Evolutionary conservation across 2,888 invertebrate genomes (phyloP), one percentile per base, ranked within the genome.

Genomic region (Cybosia mesomella): DNA sequence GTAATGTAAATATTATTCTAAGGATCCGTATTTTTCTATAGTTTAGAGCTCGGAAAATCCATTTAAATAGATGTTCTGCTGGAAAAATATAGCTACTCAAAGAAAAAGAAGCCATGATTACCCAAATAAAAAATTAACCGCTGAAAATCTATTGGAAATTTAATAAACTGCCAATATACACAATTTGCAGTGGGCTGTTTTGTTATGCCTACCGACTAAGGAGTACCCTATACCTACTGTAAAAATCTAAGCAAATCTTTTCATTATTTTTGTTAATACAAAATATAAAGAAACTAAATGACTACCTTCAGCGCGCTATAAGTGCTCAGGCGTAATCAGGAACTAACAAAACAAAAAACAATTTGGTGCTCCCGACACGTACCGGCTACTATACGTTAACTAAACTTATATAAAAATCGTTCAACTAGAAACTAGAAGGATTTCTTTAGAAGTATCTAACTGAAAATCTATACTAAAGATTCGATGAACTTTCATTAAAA

Each of bases 1-100:
- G 58, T 63, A 74, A 77, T 62, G 71, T 79, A 82, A 85, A 85
- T 80, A 84, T 82, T 78, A 74, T 77, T 53, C 54, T 73, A 64
- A 59, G 63, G 13, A 24, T 64, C 57, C 39, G 57, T 64, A 68
- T 69, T 54, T 62, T 57, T 39, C 5, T 58, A 68, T 70, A n/a
- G 75, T 58, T 68, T 71, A n/a, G 75, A 75, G 76, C 73, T 72
- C 72, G 68, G 73, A 65, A 72, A 66, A 53, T 59, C 71, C 62
- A 60, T 32, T 36, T 28, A 64, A 54, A 55, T 55, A 43, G 39
- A n/a, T 64, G 11, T 65, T 70, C 65, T 21, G 8, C 55, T 55
- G 32, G 34, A 55, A 63, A 64, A 43, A 24, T 59, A 43, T 28
- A 43, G 13, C 3, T 15, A 10, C 10, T 36, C 36, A 21, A 36